These are phyloP conservation scores for Agonum fuliginosum DNA, from an alignment of 2,888 invertebrate genomes.

Conservation along the genomic window DNA sequence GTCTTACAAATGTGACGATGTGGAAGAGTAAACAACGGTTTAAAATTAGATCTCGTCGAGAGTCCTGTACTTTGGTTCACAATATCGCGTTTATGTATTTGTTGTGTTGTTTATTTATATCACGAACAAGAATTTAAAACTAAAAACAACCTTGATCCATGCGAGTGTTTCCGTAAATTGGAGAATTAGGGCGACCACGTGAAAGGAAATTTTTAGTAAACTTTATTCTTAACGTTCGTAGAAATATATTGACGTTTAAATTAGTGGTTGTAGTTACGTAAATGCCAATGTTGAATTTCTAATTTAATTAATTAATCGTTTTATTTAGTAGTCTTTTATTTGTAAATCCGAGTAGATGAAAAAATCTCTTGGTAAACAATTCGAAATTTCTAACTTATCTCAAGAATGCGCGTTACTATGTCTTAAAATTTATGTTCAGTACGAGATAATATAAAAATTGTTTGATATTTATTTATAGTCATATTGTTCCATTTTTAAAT, in stretches of 20 bases:
- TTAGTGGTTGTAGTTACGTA: too few species aligned
- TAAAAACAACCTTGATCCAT: slow-evolving; percentile 50
- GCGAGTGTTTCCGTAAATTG: slow-evolving; percentile 43
- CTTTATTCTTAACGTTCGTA: neutral
- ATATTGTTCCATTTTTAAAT: slow-evolving; percentile 24
- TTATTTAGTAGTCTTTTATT: too few species aligned
- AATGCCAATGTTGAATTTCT: neutral
- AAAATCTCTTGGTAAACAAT: neutral
- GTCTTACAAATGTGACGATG: slow-evolving; percentile 50
- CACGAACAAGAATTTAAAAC: slow-evolving; percentile 24
- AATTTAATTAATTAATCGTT: too few species aligned
- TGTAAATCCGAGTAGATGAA: neutral
- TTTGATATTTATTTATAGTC: slow-evolving; percentile 21
- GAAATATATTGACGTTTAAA: neutral
- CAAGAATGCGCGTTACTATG: slow-evolving; percentile 11
- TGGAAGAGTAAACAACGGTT: slow-evolving; percentile 51
- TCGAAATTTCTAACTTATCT: slow-evolving; percentile 4
- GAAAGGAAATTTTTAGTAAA: slow-evolving; percentile 22
- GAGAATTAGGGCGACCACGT: neutral
- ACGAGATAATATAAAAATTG: slow-evolving; percentile 16
- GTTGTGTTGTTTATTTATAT: slow-evolving; percentile 43
- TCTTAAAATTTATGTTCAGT: slow-evolving; percentile 11
- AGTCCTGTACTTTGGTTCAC: slow-evolving; percentile 55
- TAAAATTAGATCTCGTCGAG: slow-evolving; percentile 52
- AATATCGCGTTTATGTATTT: slow-evolving; percentile 52